These are phyloP conservation scores for Uria lomvia DNA, from an alignment of 2,113 vertebrate genomes.

Conservation along the genomic window DNA sequence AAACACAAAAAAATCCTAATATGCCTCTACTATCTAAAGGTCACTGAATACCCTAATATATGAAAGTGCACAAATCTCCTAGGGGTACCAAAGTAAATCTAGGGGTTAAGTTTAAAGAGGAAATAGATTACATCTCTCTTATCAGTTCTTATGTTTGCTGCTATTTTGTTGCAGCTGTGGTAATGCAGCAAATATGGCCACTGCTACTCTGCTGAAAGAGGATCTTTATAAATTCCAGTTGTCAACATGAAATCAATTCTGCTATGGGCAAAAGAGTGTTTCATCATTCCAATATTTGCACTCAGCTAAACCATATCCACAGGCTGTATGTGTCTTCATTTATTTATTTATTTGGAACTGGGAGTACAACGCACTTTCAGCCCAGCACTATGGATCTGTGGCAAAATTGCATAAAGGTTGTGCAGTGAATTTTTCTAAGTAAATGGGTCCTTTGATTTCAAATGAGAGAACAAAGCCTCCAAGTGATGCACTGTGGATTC, in stretches of 20 bases:
- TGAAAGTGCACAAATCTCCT: background rate
- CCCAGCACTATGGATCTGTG: background rate
- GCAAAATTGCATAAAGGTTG: conserved; percentile 55
- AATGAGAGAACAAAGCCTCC: conserved; percentile 49
- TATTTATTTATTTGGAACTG: conserved; percentile 60
- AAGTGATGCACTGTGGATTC: background rate
- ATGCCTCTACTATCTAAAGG: background rate
- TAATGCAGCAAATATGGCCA: conserved; percentile 26
- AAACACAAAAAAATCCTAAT: background rate
- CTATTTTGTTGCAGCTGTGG: background rate
- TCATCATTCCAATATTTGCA: conserved; percentile 61
- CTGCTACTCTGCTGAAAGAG: background rate
- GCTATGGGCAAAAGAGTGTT: conserved; percentile 41
- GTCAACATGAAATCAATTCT: conserved; percentile 65
- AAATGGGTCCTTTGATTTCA: background rate
- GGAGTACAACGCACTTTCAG: conserved; percentile 36
- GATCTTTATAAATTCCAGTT: conserved; percentile 49
- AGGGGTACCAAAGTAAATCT: background rate
- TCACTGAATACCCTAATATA: background rate
- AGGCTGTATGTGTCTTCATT: conserved; percentile 25
- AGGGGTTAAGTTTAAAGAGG: background rate
- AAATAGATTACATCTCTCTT: conserved; percentile 13
- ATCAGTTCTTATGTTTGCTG: background rate
- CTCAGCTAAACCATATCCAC: conserved; percentile 63
- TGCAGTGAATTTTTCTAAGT: conserved; percentile 34